phyloP scores from a whole-genome alignment of 2,888 invertebrate species.

The Agonopterix alstromeriana region DNA sequence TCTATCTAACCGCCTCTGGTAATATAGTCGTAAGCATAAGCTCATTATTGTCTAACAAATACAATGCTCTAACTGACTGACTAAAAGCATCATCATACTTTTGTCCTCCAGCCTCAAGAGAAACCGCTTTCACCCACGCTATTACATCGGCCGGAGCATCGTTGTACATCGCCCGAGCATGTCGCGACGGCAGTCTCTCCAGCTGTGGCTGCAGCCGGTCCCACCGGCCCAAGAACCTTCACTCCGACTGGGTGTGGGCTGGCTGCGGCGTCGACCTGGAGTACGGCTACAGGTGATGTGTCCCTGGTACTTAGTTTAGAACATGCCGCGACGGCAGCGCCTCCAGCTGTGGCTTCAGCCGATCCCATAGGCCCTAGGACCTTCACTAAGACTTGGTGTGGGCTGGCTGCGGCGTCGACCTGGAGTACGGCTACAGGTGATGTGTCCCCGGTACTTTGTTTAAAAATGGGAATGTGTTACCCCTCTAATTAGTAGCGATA shows the following conservation, averaged over 20 bases:
- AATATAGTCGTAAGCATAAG: no score
- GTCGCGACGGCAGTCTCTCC: conserved; percentile 91
- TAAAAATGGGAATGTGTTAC: no score
- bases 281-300: conserved; percentile 93
- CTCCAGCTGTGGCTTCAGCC: conserved; percentile 92
- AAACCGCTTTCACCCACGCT: conserved; percentile 95
- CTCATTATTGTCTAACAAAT: no score
- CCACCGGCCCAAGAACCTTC: conserved; percentile 87
- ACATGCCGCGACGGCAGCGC: conserved; percentile 92
- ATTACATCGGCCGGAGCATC: conserved; percentile 93
- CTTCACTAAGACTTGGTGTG: conserved; percentile 96
- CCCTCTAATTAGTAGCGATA: no score
- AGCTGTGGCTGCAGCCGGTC: conserved; percentile 94
- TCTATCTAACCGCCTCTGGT: no score
- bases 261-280: conserved; percentile 98
- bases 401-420: conserved; percentile 98
- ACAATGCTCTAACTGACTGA: no score
- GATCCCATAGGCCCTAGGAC: conserved; percentile 87
- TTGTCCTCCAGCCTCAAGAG: conserved; percentile 81
- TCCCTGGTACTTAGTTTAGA: conserved; percentile 10
- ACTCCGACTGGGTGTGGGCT: conserved; percentile 97
- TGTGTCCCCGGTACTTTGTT: conserved; percentile 10
- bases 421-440: conserved; percentile 96
- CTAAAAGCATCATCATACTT: no score
- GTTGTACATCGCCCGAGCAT: conserved; percentile 91